phyloP scores from a whole-genome alignment of 2,888 invertebrate genomes.

The Neoscelio sp. region DNA sequence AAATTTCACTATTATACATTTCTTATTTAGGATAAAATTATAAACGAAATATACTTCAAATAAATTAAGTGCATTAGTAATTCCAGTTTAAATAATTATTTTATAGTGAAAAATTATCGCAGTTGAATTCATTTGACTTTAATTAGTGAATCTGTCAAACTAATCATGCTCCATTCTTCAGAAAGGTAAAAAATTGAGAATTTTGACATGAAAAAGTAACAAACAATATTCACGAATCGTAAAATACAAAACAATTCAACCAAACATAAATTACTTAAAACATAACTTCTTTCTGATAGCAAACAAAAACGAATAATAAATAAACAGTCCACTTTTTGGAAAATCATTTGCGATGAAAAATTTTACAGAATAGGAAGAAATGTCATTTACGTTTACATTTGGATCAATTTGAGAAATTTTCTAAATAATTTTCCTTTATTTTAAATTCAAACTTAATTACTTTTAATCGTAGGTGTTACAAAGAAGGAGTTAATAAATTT shows the following conservation, averaged over 20 bases:
- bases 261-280: slow-evolving; percentile 13
- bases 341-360: slow-evolving; percentile 22
- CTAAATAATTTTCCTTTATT: no score
- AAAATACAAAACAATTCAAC: slow-evolving; percentile 5
- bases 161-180: slow-evolving; percentile 65
- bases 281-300: no score
- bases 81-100: slow-evolving; percentile 6
- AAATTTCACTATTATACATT: background rate
- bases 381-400: no score
- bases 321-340: slow-evolving; percentile 56
- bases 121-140: slow-evolving; percentile 35
- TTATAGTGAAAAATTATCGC: background rate
- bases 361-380: slow-evolving; percentile 41
- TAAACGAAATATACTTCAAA: background rate
- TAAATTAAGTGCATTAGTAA: slow-evolving; percentile 9
- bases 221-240: slow-evolving; percentile 32
- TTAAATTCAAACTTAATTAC: no score
- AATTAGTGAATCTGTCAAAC: slow-evolving; percentile 25
- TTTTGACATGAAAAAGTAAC: slow-evolving; percentile 25
- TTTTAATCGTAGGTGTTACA: no score
- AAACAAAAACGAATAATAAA: slow-evolving; percentile 7
- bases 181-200: slow-evolving; percentile 67
- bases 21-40: background rate
- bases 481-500: no score
- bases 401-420: no score